Percentiles rank a stretch among this genome's conserved stretches.
These are phyloP conservation scores for Nomada ruficornis DNA, from an alignment of 2,888 invertebrate genomes.

Conservation along the genomic window DNA sequence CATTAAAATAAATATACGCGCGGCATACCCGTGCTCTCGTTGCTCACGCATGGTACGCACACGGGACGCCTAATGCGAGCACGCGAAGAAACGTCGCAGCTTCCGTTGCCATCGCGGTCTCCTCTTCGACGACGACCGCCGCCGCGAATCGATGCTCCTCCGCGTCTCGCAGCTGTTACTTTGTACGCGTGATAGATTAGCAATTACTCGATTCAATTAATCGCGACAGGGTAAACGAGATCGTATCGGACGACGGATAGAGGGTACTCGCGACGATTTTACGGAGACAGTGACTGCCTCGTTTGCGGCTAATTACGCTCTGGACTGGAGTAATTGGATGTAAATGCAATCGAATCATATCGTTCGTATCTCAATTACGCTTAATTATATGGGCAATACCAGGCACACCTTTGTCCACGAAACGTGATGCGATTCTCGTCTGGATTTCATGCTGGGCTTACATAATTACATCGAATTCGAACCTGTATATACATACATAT, in stretches of 20 bases:
- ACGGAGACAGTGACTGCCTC: conserved; percentile 41
- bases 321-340: conserved; percentile 43
- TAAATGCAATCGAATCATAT: conserved; percentile 51
- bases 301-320: conserved; percentile 53
- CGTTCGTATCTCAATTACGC: conserved; percentile 40
- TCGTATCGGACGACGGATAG: conserved; percentile 25
- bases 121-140: background rate
- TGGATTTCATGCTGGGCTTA: conserved; percentile 4
- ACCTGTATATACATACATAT: background rate
- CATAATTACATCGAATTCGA: conserved; percentile 26
- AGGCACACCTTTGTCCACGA: conserved; percentile 18
- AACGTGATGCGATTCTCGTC: conserved; percentile 25
- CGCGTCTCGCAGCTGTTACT: conserved; percentile 5
- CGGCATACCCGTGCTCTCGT: conserved; percentile 62
- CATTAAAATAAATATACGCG: conserved; percentile 81
- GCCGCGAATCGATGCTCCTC: background rate
- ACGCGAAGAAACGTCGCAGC: conserved; percentile 42
- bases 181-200: conserved; percentile 45
- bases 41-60: conserved; percentile 54
- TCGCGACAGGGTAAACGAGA: conserved; percentile 39
- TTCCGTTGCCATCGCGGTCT: background rate
- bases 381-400: conserved; percentile 45
- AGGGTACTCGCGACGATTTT: conserved; percentile 38
- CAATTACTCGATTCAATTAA: conserved; percentile 49
- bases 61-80: conserved; percentile 50